These are phyloP conservation scores for Zapornia atra DNA, from an alignment of 2,113 vertebrate species.

Conservation along the genomic window DNA sequence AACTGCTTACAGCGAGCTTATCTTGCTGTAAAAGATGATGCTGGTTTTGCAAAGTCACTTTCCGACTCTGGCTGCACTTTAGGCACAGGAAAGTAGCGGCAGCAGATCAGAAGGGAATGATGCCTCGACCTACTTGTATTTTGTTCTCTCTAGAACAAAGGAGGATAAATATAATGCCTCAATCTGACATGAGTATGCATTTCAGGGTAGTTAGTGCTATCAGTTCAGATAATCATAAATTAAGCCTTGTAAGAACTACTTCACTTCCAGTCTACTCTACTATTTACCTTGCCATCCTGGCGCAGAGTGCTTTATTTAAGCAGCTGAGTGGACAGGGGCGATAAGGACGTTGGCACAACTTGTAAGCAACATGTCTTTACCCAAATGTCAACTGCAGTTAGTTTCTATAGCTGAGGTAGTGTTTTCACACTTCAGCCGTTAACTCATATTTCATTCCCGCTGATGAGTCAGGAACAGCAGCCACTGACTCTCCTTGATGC, in stretches of 20 bases:
- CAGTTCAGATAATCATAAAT: background rate
- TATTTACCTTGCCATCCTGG: background rate
- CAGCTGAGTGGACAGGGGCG: background rate
- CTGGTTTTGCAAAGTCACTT: background rate
- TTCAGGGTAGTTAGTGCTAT: background rate
- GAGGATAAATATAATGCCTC: background rate
- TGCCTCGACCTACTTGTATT: background rate
- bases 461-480: conserved; percentile 39
- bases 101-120: background rate
- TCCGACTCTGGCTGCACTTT: background rate
- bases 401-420: background rate
- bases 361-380: background rate
- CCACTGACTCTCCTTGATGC: conserved; percentile 1
- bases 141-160: background rate
- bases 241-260: background rate
- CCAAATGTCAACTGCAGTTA: background rate
- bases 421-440: background rate
- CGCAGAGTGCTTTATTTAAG: background rate
- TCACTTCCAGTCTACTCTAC: background rate
- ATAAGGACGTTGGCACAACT: background rate
- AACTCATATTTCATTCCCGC: background rate
- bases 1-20: background rate
- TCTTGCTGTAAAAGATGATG: background rate
- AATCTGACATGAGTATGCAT: background rate
- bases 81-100: background rate